Percentiles rank a stretch among this genome's conserved stretches.
These are phyloP conservation scores for Irena cyanogastra DNA, from an alignment of 2,113 vertebrate species.

Conservation along the genomic window DNA sequence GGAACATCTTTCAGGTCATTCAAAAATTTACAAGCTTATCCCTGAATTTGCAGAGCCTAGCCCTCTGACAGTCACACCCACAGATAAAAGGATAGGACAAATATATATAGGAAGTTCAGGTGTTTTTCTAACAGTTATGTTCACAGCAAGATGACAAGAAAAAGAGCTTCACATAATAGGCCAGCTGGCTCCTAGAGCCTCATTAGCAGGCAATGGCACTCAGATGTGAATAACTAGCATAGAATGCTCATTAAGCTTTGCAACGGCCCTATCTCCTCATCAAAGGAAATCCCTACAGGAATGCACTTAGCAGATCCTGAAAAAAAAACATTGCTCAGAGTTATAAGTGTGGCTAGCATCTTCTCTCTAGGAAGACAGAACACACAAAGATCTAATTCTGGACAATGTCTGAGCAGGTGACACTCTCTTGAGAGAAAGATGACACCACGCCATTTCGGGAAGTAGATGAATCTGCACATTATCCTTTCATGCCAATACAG, in stretches of 20 bases:
- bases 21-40: neutral
- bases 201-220: constrained; percentile 33
- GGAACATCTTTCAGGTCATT: neutral
- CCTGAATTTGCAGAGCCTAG: neutral
- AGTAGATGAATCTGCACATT: neutral
- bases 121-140: neutral
- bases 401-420: neutral
- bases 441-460: neutral
- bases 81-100: neutral
- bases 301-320: neutral
- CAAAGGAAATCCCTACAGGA: constrained; percentile 34
- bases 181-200: constrained; percentile 29
- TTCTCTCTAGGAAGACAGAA: neutral
- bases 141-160: neutral
- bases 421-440: neutral
- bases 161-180: constrained; percentile 1
- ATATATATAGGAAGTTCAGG: neutral
- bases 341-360: neutral
- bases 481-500: neutral
- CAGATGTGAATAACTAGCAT: neutral
- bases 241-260: constrained; percentile 5
- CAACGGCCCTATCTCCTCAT: neutral
- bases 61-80: neutral
- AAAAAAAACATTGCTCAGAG: neutral
- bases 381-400: neutral